phyloP scores from a whole-genome alignment of 2,113 vertebrate genomes.

The Donacobius atricapilla region DNA sequence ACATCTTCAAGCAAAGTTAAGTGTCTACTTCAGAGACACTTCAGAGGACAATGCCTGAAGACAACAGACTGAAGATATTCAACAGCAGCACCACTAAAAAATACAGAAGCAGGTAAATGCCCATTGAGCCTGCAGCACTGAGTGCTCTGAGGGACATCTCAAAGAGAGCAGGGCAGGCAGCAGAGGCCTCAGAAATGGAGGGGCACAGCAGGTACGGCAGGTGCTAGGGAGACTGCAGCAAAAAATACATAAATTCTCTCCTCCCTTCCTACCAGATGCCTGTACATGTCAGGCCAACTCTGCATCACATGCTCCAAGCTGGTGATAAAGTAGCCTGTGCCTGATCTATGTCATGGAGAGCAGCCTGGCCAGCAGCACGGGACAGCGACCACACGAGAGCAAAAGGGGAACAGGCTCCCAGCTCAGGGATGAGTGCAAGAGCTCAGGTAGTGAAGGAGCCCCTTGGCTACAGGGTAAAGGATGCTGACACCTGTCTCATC shows the following conservation, averaged over 20 bases:
- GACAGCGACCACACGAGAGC: fast-evolving
- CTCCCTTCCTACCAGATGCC: background rate
- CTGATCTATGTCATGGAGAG: fast-evolving
- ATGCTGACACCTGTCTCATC: background rate
- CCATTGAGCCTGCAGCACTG: background rate
- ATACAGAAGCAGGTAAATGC: background rate
- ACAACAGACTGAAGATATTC: background rate
- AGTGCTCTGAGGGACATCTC: background rate
- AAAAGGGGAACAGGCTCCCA: background rate
- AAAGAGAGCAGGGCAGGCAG: background rate
- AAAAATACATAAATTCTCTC: background rate
- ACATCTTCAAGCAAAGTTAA: background rate
- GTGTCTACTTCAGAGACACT: background rate
- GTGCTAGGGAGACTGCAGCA: background rate
- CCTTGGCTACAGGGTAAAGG: background rate
- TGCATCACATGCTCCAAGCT: background rate
- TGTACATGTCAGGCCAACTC: background rate
- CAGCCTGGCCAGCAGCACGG: background rate
- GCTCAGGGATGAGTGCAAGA: background rate
- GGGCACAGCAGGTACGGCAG: fast-evolving
- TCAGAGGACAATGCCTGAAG: background rate
- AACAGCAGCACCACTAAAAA: background rate
- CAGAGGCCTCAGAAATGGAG: background rate
- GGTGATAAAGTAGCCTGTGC: background rate
- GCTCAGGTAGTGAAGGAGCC: background rate